phyloP scores from a whole-genome alignment of 2,888 invertebrate genomes.

The Chironomus riparius region DNA sequence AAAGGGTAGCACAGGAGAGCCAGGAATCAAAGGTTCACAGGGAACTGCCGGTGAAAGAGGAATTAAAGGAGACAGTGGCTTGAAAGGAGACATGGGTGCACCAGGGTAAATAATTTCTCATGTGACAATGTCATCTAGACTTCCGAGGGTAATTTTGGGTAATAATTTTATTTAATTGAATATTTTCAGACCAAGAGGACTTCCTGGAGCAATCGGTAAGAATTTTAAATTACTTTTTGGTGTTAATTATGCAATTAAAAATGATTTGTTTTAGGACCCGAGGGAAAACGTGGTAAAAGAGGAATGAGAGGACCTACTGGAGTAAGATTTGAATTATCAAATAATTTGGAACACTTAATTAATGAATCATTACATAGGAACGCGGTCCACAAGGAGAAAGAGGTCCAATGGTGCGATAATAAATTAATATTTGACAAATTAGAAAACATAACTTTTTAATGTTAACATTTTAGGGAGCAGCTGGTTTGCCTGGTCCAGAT shows the following conservation, averaged over 20 bases:
- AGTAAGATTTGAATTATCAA: not conserved
- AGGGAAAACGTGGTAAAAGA: constrained; percentile 61
- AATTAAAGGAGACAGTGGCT: constrained; percentile 66
- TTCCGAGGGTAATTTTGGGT: too few species aligned
- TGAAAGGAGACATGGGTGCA: constrained; percentile 64
- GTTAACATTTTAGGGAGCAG: not conserved
- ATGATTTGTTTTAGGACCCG: constrained; percentile 50
- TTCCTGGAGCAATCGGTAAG: constrained; percentile 48
- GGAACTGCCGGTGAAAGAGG: constrained; percentile 60
- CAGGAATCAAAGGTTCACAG: not conserved
- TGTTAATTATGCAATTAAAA: too few species aligned
- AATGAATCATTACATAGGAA: constrained; percentile 36
- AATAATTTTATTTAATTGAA: too few species aligned
- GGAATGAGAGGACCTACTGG: constrained; percentile 66
- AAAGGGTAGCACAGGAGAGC: not conserved
- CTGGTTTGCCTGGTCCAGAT: constrained; percentile 30
- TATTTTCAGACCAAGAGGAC: constrained; percentile 49
- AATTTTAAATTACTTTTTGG: too few species aligned
- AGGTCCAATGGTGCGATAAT: constrained; percentile 44
- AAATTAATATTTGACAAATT: not conserved
- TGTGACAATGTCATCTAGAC: too few species aligned
- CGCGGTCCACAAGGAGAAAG: constrained; percentile 66
- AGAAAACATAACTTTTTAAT: constrained; percentile 39
- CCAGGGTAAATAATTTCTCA: constrained; percentile 43
- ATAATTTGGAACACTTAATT: not conserved